Conservation (phyloP, 2,888 invertebrate genomes). For the Neocrepidodera transversa region DNA sequence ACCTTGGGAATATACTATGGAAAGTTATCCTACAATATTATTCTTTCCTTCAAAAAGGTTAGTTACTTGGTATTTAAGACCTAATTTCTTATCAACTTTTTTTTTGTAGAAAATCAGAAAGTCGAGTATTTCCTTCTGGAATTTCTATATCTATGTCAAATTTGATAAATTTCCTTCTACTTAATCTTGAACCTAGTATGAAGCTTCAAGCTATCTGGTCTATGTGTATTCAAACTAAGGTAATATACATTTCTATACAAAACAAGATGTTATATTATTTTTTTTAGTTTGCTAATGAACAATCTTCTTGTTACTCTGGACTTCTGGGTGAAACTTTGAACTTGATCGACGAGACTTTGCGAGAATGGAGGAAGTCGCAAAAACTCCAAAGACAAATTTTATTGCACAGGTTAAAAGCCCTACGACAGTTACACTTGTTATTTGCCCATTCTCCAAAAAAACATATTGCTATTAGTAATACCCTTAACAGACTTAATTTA, state of each 20-base stretch:
- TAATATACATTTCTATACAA: conserved; percentile 45
- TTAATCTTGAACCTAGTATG: conserved; percentile 67
- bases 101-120: conserved; percentile 70
- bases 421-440: conserved; percentile 55
- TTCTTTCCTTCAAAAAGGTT: conserved; percentile 79
- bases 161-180: conserved; percentile 74
- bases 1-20: conserved; percentile 85
- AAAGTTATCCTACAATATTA: conserved; percentile 78
- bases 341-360: conserved; percentile 63
- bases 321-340: conserved; percentile 63
- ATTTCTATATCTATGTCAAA: conserved; percentile 71
- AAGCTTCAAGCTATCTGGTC: conserved; percentile 65
- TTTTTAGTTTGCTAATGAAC: conserved; percentile 44
- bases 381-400: conserved; percentile 47
- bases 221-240: conserved; percentile 63
- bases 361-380: conserved; percentile 62
- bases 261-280: neutral
- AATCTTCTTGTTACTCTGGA: conserved; percentile 62
- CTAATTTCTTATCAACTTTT: conserved; percentile 19
- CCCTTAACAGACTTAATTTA: conserved; percentile 43
- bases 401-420: conserved; percentile 52
- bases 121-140: conserved; percentile 70
- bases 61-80: too few relatives aligned
- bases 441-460: conserved; percentile 52
- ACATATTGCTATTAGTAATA: conserved; percentile 32